Evolutionary conservation across 1,140 invertebrate genomes (phyloP), one percentile per base, ranked within the genome.

Genomic region (Parapsyche elsis): DNA sequence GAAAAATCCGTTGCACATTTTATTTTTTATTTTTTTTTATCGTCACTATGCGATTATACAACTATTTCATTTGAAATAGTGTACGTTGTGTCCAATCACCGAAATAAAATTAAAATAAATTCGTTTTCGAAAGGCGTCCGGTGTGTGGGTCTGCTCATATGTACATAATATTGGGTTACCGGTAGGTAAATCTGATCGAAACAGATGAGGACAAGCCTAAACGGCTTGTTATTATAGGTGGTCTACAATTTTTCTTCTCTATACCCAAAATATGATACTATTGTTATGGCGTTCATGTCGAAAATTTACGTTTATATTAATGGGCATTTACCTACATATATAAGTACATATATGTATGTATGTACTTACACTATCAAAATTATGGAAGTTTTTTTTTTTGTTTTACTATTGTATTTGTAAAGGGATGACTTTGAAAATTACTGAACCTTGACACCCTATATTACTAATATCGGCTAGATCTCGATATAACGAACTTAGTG

Each of bases 151-250:
- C 64, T 38, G 2, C 30, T 38, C 30, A 38, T 38, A 38, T 38
- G 30, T 67, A 23, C 26, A 61, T 49, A 79, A 79, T 81, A 81
- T 81, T 81, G 38, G 49, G 76, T 81, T 81, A 79, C 80, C 67
- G 71, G 80, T 79, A 76, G 46, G 79, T 57, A 24, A 71, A 71
- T 53, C 71, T 79, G 76, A 67, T 79, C 73, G 76, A 81, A 79
- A 81, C 75, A 71, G 76, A 81, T 81, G 80, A 76, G 71, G 26
- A 57, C 26, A 71, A 26, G 73, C 30, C 70, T 80, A 82, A 82
- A 82, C 75, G 78, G 74, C 53, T 74, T 82, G 81, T 82, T 71
- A 82, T 71, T 78, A 80, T 71, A 82, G 81, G 81, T 77, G 81
- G 81, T 80, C 81, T 71, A 71, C 59, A 78, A 80, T 82, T 76